phyloP scores from a whole-genome alignment of 64 coral and sea anemone species.

The Montipora capricornis region DNA sequence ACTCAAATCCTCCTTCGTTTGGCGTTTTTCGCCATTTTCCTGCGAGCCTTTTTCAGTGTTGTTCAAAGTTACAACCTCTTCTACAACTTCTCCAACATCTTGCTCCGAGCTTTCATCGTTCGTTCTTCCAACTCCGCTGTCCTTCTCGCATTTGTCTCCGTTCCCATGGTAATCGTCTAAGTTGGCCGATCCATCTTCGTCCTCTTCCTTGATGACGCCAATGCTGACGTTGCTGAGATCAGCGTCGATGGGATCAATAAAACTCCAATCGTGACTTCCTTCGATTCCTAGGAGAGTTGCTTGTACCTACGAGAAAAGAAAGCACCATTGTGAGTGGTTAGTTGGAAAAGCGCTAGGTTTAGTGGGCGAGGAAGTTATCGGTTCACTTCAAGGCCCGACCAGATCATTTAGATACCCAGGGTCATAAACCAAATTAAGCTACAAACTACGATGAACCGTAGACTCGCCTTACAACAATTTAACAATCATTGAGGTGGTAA shows the following conservation, averaged over 20 bases:
- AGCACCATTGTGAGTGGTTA: background rate
- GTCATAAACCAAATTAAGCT: no score
- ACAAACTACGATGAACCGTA: no score
- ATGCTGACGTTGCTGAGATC: conserved; percentile 71
- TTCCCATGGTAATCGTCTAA: conserved; percentile 83
- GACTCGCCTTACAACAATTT: no score
- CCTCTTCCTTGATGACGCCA: conserved; percentile 94
- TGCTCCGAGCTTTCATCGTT: conserved; percentile 93
- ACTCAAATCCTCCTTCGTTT: conserved; percentile 36
- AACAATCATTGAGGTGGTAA: no score
- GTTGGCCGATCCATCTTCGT: conserved; percentile 81
- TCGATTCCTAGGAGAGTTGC: conserved; percentile 86
- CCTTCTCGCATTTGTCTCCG: conserved; percentile 93
- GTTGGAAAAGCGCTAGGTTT: no score
- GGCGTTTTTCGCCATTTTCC: conserved; percentile 52
- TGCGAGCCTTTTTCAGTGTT: conserved; percentile 47
- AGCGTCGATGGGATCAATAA: conserved; percentile 59
- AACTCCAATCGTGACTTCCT: conserved; percentile 71
- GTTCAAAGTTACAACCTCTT: conserved; percentile 38
- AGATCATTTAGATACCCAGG: no score
- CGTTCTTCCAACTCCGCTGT: conserved; percentile 93
- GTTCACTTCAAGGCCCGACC: no score
- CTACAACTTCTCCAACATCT: conserved; percentile 74
- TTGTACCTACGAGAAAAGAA: conserved; percentile 64
- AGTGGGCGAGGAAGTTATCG: no score